Evolutionary conservation across 2,888 invertebrate genomes (phyloP).

Genomic region (Girardia tigrina): DNA sequence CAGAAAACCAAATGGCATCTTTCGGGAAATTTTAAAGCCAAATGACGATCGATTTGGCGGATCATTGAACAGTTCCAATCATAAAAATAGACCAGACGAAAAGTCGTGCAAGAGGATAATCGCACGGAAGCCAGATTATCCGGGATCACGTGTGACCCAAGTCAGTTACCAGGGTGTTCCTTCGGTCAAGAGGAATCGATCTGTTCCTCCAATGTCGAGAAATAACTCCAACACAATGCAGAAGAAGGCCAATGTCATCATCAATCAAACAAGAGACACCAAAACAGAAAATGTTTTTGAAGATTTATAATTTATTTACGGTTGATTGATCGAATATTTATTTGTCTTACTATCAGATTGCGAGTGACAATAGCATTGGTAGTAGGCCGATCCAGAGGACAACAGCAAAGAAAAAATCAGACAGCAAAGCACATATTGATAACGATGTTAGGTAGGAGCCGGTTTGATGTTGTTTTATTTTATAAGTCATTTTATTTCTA

Average conservation of each 20-base stretch:
- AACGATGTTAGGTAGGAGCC: constrained; percentile 7
- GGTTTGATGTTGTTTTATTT: not conserved
- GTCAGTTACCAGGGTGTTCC: not conserved
- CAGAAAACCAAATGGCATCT: constrained; percentile 5
- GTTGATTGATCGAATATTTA: no score
- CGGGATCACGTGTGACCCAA: not conserved
- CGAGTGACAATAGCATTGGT: no score
- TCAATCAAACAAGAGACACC: no score
- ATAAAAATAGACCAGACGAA: not conserved
- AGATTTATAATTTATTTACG: no score
- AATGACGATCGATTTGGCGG: not conserved
- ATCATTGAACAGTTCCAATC: not conserved
- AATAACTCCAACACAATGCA: no score
- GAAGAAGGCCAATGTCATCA: no score
- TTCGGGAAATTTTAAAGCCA: not conserved
- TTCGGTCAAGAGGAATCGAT: no score
- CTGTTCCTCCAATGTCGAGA: no score
- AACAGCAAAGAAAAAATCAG: not conserved
- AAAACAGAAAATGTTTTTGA: no score
- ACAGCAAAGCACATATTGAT: not conserved
- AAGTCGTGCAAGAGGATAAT: not conserved
- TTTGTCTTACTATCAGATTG: no score
- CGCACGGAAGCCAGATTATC: not conserved
- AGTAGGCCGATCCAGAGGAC: not conserved
- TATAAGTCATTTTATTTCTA: no score